These are phyloP conservation scores for Hydrotaea diabolus DNA, from an alignment of 2,888 invertebrate species.

Conservation along the genomic window DNA sequence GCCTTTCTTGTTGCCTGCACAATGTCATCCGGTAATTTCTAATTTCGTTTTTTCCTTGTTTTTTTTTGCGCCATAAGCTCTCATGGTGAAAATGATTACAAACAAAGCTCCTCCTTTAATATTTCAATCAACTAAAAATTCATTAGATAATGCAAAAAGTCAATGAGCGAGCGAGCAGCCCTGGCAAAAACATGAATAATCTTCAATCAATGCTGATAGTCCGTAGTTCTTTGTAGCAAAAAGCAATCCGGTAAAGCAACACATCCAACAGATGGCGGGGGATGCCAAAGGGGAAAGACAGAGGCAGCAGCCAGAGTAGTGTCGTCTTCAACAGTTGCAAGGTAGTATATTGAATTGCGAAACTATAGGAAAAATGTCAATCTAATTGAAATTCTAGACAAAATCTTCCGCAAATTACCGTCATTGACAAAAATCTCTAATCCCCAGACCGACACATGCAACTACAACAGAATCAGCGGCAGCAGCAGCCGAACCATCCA, in stretches of 20 bases:
- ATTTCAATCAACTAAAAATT: conserved; percentile 64
- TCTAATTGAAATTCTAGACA: conserved; percentile 81
- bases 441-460: conserved; percentile 73
- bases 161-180: conserved; percentile 54
- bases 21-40: neutral
- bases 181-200: conserved; percentile 65
- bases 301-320: conserved; percentile 48
- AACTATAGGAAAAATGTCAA: conserved; percentile 74
- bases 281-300: conserved; percentile 5
- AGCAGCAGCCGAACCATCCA: conserved; percentile 40
- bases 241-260: conserved; percentile 16
- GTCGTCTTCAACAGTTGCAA: conserved; percentile 52
- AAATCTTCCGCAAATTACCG: conserved; percentile 81
- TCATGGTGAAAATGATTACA: conserved; percentile 32
- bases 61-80: neutral
- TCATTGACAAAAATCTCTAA: conserved; percentile 80
- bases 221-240: conserved; percentile 20
- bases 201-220: conserved; percentile 47
- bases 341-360: conserved; percentile 20
- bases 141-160: conserved; percentile 62
- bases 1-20: neutral
- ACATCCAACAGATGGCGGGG: neutral
- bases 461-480: conserved; percentile 14
- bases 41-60: neutral
- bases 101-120: conserved; percentile 49